Conservation (phyloP, 2,797 vertebrate species). For the Anguilla megastoma region DNA sequence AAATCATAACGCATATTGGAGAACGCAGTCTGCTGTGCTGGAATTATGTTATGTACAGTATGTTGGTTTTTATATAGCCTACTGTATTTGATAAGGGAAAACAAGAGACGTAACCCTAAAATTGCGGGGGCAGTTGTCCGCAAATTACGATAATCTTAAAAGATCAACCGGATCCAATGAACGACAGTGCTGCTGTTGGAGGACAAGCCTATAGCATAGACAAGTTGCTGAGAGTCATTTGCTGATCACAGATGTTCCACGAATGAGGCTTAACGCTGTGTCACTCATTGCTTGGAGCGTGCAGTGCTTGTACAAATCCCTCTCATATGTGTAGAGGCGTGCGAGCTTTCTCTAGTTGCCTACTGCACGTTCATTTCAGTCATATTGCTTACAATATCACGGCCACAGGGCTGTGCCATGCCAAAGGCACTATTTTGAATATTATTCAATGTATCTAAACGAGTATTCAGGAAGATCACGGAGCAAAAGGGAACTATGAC, state of each 20-base stretch:
- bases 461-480: constrained; percentile 48
- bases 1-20: background rate
- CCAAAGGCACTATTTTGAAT: constrained; percentile 45
- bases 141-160: background rate
- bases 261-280: constrained; percentile 33
- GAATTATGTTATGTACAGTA: background rate
- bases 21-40: background rate
- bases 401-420: constrained; percentile 44
- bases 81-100: background rate
- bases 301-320: constrained; percentile 29
- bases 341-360: background rate
- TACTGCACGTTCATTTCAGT: background rate
- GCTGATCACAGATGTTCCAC: constrained; percentile 24
- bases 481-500: constrained; percentile 51
- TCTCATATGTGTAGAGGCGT: background rate
- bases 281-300: constrained; percentile 36
- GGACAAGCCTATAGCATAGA: constrained; percentile 12
- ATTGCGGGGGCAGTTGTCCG: background rate
- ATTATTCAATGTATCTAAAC: constrained; percentile 57
- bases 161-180: constrained; percentile 4
- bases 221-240: constrained; percentile 28
- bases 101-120: background rate
- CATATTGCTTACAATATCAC: constrained; percentile 25
- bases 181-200: background rate
- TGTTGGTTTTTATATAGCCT: background rate